These are phyloP conservation scores for Thyatira batis DNA, from an alignment of 2,888 invertebrate genomes.

Conservation along the genomic window DNA sequence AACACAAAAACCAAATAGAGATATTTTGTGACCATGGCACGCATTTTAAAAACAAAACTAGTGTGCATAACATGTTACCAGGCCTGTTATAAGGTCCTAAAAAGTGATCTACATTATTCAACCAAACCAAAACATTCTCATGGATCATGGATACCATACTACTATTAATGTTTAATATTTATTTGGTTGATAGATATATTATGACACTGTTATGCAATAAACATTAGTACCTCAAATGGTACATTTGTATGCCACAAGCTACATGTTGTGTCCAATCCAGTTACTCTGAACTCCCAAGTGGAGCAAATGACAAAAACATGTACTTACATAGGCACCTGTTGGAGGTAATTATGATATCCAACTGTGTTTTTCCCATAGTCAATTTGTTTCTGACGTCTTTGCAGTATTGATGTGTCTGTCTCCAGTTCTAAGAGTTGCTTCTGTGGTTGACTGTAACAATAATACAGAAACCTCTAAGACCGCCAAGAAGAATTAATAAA, in stretches of 20 bases:
- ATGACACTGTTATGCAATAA: no score
- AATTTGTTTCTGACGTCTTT: constrained; percentile 94
- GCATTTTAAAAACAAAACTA: no score
- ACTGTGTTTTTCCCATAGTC: constrained; percentile 97
- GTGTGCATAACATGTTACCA: no score
- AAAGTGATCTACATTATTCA: no score
- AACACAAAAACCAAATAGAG: no score
- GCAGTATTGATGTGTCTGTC: constrained; percentile 86
- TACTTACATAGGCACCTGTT: constrained; percentile 86
- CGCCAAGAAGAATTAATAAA: background rate
- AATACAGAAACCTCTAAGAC: constrained; percentile 2
- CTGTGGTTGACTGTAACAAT: constrained; percentile 39
- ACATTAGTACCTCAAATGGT: no score
- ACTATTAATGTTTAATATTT: no score
- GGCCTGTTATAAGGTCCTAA: no score
- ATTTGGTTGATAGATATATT: no score
- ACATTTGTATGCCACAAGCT: background rate
- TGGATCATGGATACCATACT: no score
- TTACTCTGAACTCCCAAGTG: background rate
- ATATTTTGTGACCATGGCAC: no score
- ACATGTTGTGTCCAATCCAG: background rate
- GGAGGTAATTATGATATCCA: constrained; percentile 90
- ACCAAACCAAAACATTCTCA: no score
- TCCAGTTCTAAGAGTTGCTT: constrained; percentile 79
- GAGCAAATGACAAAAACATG: background rate